These are phyloP conservation scores for Tetrao urogallus DNA, from an alignment of 2,113 vertebrate species.

Conservation along the genomic window DNA sequence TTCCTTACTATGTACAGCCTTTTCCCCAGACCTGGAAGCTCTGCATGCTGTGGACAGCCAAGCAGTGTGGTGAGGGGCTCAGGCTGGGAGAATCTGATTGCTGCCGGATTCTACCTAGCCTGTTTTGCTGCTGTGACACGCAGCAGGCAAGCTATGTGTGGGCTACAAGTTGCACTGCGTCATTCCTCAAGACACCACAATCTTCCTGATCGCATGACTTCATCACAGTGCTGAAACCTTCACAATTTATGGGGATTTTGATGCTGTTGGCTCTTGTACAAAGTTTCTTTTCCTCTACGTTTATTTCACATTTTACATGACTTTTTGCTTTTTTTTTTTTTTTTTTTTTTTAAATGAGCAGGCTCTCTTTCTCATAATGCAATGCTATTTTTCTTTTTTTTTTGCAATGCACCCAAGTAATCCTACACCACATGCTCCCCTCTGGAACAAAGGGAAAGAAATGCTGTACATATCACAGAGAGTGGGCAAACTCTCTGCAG, in stretches of 20 bases:
- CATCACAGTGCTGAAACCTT: neutral
- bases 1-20: neutral
- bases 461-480: fast-evolving
- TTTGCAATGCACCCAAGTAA: neutral
- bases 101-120: neutral
- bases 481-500: neutral
- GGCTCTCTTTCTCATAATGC: neutral
- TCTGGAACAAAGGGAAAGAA: neutral
- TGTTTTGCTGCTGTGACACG: neutral
- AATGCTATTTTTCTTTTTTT: neutral
- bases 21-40: neutral
- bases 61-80: neutral
- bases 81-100: neutral
- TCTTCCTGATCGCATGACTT: neutral
- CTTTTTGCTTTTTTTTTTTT: neutral
- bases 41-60: neutral
- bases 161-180: neutral
- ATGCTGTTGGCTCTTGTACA: neutral
- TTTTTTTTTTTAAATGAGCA: neutral
- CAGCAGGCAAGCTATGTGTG: neutral
- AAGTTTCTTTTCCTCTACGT: neutral
- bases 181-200: neutral
- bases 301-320: neutral
- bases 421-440: fast-evolving
- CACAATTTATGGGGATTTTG: neutral